These are phyloP conservation scores for Morpho achilles DNA, from an alignment of 2,888 invertebrate genomes.

Conservation along the genomic window DNA sequence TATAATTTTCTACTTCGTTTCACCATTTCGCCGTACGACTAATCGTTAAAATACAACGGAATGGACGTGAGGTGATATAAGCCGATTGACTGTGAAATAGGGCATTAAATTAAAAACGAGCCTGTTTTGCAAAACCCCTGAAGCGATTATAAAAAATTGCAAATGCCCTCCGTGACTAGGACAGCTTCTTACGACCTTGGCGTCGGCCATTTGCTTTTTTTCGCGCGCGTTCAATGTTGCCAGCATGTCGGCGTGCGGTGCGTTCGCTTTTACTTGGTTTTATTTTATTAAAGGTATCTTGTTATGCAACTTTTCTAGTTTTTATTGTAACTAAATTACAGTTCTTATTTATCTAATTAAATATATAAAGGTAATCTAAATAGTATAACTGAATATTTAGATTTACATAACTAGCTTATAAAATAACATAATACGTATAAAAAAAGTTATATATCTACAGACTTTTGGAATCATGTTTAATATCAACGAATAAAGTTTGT, in stretches of 20 bases:
- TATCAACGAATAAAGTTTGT: too few relatives aligned
- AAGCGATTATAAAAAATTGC: constrained; percentile 62
- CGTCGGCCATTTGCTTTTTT: constrained; percentile 70
- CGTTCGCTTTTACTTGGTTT: constrained; percentile 56
- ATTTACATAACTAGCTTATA: too few relatives aligned
- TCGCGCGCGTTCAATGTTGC: constrained; percentile 75
- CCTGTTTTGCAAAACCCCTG: constrained; percentile 48
- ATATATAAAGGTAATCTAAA: too few relatives aligned
- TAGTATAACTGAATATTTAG: too few relatives aligned
- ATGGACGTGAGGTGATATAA: constrained; percentile 29
- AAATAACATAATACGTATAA: too few relatives aligned
- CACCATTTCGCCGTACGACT: constrained; percentile 28
- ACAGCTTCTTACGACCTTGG: constrained; percentile 76
- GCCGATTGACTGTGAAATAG: constrained; percentile 31
- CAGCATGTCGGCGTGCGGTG: constrained; percentile 62
- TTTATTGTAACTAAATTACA: constrained; percentile 26
- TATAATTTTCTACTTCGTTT: constrained; percentile 34
- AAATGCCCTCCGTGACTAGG: constrained; percentile 75
- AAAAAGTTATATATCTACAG: too few relatives aligned
- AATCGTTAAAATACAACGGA: constrained; percentile 29
- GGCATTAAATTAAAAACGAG: constrained; percentile 40
- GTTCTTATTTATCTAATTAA: background rate
- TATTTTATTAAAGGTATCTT: constrained; percentile 56
- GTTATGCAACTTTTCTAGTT: constrained; percentile 58
- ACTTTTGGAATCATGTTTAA: too few relatives aligned